Evolutionary conservation across 2,888 invertebrate species (phyloP), one percentile per base, ranked within the genome.

Genomic region (Ectemnius lituratus): DNA sequence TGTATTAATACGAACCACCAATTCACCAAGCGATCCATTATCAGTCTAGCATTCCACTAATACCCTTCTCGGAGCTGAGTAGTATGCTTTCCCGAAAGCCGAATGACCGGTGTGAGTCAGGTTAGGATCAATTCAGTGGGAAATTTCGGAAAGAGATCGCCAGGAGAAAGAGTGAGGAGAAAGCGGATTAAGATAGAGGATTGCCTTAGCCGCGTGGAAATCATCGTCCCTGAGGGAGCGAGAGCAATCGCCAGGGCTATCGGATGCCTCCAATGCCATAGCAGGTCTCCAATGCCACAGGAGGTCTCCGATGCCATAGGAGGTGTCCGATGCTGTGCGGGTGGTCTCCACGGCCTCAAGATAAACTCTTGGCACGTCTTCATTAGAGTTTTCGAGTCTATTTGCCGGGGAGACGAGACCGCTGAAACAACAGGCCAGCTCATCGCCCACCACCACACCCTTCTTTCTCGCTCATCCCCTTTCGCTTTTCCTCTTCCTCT

Each of bases 321-420:
- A 87, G 80, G 78, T 73, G 79, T 82, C 78, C 84, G 84, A 86
- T 86, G 37, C 37, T 11, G 37, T 82, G 86, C 75, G 78, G 37
- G 1, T 8, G 82, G 79, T 78, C 78, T 80, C 84, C 75, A 78
- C 80, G 79, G 83, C 83, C 81, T 76, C 80, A 85, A 87, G 86
- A 89, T 89, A 88, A 89, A 89, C 89, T 86, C 86, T 82, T 82
- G 85, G 85, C 87, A 87, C 88, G 88, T 88, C 89, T 89, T 89
- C 89, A 89, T 89, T 89, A 89, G 88, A 89, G 87, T 86, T 87
- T 86, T 83, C 84, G 80, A 79, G 84, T 83, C 87, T 87, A 84
- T 88, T 88, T 87, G 84, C 81, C 78, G 69, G 75, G 73, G 70
- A 68, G 78, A 73, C 70, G 71, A 76, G 75, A 78, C 16, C 78